Evolutionary conservation across 2,113 vertebrate genomes (phyloP), one percentile per base, ranked within the genome.

Genomic region (Microcebus murinus): DNA sequence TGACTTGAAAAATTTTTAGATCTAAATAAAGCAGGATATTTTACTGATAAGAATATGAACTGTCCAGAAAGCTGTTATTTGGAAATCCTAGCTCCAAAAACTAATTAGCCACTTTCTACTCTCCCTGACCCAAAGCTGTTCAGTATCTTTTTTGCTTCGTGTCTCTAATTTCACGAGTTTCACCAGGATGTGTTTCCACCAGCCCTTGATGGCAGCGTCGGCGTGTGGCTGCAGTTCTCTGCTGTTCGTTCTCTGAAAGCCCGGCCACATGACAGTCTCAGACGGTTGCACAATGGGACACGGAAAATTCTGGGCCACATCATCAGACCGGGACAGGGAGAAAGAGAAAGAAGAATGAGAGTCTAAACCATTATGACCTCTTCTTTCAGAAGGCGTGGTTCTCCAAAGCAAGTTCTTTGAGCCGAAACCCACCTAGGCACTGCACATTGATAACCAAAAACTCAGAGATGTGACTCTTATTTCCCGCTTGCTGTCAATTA

Each of bases 261-360:
- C 31, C 0, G 0, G 65, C 55, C 98, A 98, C 59, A 52, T 98
- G 98, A 97, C 48, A 0, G 0, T 90, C 98, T 98, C 97, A 97
- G 97, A 98, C 91, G 71, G 87, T 70, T n/a, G 67, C 89, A 97
- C 97, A 98, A 97, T 71, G 83, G 98, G 76, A 96, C 13, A 50
- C 91, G 96, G 97, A 97, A 96, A 82, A 18, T 3, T 98, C 98
- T 97, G 96, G 98, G 97, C 97, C 97, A 95, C 95, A 97, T 92
- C 96, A 96, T 91, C 70, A 95, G 92, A 95, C 84, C 79, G 36
- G 89, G 8, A 57, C 45, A 31, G 17, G 55, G 17, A 97, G 82
- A 80, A 39, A 76, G 82, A 96, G 27, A 39, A 70, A 52, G 84
- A 84, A 74, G 59, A 84, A 45, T 2, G n/a, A 74, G 25, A 83